Evolutionary conservation across 2,113 vertebrate genomes (phyloP), one percentile per base, ranked within the genome.

Genomic region (Syngnathus typhle): DNA sequence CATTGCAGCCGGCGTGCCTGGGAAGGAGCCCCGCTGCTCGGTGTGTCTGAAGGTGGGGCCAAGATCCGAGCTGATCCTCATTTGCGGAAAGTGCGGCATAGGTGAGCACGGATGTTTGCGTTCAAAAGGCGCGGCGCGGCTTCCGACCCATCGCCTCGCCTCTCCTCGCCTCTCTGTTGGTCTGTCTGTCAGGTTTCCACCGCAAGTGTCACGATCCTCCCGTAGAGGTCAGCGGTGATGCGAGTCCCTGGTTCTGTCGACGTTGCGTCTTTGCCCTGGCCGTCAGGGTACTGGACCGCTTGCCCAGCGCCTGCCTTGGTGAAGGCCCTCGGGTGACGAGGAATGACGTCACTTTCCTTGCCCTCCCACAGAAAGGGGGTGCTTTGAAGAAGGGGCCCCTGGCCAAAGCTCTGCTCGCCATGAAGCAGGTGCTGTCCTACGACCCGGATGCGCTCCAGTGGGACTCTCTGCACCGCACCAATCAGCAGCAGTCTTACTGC

Each of bases 401-500:
- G 0, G 92, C 96, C 64, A 92, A 89, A 87, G 93, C 94, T 0
- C 91, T 99, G 81, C 92, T 93, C 18, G 90, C 92, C 0, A 94
- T 99, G 89, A 99, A 99, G 88, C 95, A 94, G 92, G 95, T 96
- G 56, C 79, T 96, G 64, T 91, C 92, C 8, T 98, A 99, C 76
- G 90, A 92, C 62, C 91, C 93, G 0, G 92, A 94, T 15, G 88
- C 94, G 60, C 92, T 98, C 61, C 93, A 95, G 65, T 98, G 96
- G 96, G 96, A 98, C 83, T 95, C 95, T 0, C 92, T 92, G 0
- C 95, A 96, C 74, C 91, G 94, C 3, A 96, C 94, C 79, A 97
- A 98, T 82, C 95, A 96, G 82, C 95, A 98, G 89, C 96, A 98
- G 76, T 95, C 94, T 81, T 98, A 97, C 85, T 98, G 96, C 79